Conservation (phyloP, 2,888 invertebrate genomes). For the Sialis fuliginosa region DNA sequence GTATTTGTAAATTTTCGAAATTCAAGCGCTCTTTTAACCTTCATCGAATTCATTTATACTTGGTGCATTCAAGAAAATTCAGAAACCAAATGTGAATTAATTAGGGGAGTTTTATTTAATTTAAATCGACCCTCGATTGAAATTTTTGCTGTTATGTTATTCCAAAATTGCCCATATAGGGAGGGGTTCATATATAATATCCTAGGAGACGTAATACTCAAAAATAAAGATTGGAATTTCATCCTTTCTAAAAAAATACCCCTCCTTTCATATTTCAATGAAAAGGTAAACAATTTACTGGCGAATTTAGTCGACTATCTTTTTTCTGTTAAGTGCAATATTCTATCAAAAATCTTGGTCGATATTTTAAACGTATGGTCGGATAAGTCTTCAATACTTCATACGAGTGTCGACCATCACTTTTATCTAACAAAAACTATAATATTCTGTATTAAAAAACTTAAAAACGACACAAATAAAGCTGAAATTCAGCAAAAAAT, state of each 20-base stretch:
- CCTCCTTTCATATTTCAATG: conserved; percentile 30
- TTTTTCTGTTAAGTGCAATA: too few species aligned
- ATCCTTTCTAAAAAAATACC: conserved; percentile 43
- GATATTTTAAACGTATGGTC: conserved; percentile 47
- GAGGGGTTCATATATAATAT: conserved; percentile 27
- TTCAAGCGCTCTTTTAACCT: conserved; percentile 27
- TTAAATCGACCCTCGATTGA: conserved; percentile 42
- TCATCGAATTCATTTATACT: conserved; percentile 35
- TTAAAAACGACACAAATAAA: conserved; percentile 19
- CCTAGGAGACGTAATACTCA: conserved; percentile 31
- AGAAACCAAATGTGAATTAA: conserved; percentile 14
- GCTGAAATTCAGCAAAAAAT: conserved; percentile 29
- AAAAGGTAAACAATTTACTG: conserved; percentile 23
- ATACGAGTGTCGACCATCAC: conserved; percentile 49
- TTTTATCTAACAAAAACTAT: conserved; percentile 50
- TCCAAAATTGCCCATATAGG: conserved; percentile 32
- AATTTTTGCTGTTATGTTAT: conserved; percentile 32
- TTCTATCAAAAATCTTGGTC: conserved; percentile 19
- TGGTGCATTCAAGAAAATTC: conserved; percentile 24
- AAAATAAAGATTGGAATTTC: conserved; percentile 44
- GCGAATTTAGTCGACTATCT: too few species aligned
- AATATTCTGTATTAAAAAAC: conserved; percentile 31
- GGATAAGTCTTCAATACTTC: conserved; percentile 39
- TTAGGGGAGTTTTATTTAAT: conserved; percentile 32
- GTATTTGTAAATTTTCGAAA: conserved; percentile 35